Percentiles rank a stretch among this genome's conserved stretches.
Evolutionary conservation across 2,888 invertebrate genomes (phyloP).

Genomic region (Scaptomyza tumidula): DNA sequence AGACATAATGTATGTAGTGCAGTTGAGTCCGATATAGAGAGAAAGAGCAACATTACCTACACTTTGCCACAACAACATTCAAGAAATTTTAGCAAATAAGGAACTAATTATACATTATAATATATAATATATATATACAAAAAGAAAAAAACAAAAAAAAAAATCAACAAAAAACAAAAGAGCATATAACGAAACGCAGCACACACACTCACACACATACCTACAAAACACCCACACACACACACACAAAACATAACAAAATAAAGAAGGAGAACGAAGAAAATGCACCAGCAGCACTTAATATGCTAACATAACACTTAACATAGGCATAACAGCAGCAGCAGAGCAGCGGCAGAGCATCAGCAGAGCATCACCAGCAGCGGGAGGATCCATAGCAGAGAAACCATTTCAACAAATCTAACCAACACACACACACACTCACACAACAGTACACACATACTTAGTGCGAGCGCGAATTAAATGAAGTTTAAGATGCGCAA

Average conservation of each 20-base stretch:
- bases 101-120: conserved; percentile 78
- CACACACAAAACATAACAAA: conserved; percentile 22
- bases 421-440: conserved; percentile 12
- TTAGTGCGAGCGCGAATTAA: conserved; percentile 45
- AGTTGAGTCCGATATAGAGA: conserved; percentile 56
- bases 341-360: neutral
- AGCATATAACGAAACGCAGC: conserved; percentile 60
- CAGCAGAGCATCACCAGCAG: neutral
- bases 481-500: conserved; percentile 13
- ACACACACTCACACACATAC: conserved; percentile 31
- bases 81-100: conserved; percentile 78
- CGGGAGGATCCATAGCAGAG: conserved; percentile 31
- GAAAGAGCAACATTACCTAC: conserved; percentile 78
- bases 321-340: conserved; percentile 44
- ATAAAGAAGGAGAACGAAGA: conserved; percentile 32
- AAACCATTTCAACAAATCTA: conserved; percentile 34
- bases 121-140: conserved; percentile 76
- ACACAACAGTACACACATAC: conserved; percentile 23
- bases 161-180: conserved; percentile 10
- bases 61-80: conserved; percentile 81
- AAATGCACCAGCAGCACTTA: conserved; percentile 34
- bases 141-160: conserved; percentile 24
- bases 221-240: conserved; percentile 19
- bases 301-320: conserved; percentile 41
- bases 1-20: conserved; percentile 79